These are phyloP conservation scores for Chymomyza procnemis DNA, from an alignment of 2,888 invertebrate genomes.

Conservation along the genomic window DNA sequence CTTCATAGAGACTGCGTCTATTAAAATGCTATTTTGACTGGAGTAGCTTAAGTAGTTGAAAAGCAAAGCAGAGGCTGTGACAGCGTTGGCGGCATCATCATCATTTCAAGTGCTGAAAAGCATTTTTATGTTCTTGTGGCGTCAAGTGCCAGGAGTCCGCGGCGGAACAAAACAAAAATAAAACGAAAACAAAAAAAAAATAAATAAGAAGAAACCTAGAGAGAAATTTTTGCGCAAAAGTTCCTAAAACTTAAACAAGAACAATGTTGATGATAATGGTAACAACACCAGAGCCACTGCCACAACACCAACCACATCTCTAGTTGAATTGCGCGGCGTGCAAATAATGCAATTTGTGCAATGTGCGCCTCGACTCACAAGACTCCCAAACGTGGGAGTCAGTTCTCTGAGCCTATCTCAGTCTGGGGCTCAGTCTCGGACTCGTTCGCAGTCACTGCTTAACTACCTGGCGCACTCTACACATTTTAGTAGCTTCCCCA, in stretches of 20 bases:
- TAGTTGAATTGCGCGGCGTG: conserved; percentile 58
- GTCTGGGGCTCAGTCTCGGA: conserved; percentile 20
- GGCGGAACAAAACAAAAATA: too few species aligned
- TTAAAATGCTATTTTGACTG: conserved; percentile 72
- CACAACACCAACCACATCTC: conserved; percentile 28
- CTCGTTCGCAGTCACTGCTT: conserved; percentile 11
- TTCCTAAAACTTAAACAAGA: conserved; percentile 50
- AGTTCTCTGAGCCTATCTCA: conserved; percentile 31
- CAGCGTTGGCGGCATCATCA: conserved; percentile 44
- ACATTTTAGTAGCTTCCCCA: conserved; percentile 71
- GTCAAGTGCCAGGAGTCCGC: conserved; percentile 58
- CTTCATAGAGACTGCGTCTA: conserved; percentile 45
- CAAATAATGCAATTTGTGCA: conserved; percentile 73
- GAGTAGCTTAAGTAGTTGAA: conserved; percentile 64
- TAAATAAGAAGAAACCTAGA: too few species aligned
- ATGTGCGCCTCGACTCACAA: conserved; percentile 54
- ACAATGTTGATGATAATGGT: conserved; percentile 71
- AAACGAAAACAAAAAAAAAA: too few species aligned
- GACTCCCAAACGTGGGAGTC: conserved; percentile 61
- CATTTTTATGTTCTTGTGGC: conserved; percentile 72
- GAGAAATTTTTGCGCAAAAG: conserved; percentile 14
- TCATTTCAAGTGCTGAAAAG: conserved; percentile 67
- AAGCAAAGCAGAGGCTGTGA: conserved; percentile 33
- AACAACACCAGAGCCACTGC: conserved; percentile 44
- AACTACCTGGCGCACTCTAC: conserved; percentile 27